Evolutionary conservation across 2,797 vertebrate species (phyloP).

Genomic region (Platalea minor): DNA sequence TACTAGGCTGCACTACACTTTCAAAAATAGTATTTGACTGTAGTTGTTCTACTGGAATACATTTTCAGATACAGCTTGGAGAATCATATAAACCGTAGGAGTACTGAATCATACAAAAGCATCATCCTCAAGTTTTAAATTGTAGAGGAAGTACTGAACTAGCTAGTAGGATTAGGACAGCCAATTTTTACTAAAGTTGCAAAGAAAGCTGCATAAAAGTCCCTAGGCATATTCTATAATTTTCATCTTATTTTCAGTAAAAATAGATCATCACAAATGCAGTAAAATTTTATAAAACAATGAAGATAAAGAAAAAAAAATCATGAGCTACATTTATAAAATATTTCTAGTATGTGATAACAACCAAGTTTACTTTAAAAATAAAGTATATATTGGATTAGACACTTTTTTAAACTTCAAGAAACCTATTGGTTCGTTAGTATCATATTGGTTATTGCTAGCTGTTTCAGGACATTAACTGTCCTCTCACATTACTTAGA

Average conservation of each 20-base stretch:
- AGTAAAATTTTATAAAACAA: background rate
- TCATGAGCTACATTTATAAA: background rate
- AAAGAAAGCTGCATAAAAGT: background rate
- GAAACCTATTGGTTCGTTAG: slow-evolving; percentile 70
- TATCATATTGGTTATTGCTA: slow-evolving; percentile 66
- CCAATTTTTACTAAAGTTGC: background rate
- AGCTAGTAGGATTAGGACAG: background rate
- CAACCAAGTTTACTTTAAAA: background rate
- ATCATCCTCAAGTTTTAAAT: background rate
- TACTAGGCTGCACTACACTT: background rate
- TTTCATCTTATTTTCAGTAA: background rate
- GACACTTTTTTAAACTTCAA: slow-evolving; percentile 59
- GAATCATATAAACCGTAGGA: background rate
- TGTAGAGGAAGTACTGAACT: background rate
- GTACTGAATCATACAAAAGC: background rate
- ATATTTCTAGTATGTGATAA: background rate
- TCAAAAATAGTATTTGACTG: background rate
- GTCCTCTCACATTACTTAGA: slow-evolving; percentile 84
- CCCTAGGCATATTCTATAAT: background rate
- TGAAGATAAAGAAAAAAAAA: background rate
- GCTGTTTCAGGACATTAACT: slow-evolving; percentile 85
- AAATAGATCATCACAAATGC: background rate
- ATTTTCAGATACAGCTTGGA: background rate
- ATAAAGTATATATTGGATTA: background rate
- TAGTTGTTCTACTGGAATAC: background rate